Percentiles rank a stretch among this genome's conserved stretches.
Evolutionary conservation across 2,888 invertebrate genomes (phyloP).

Genomic region (Drosophila rubida): DNA sequence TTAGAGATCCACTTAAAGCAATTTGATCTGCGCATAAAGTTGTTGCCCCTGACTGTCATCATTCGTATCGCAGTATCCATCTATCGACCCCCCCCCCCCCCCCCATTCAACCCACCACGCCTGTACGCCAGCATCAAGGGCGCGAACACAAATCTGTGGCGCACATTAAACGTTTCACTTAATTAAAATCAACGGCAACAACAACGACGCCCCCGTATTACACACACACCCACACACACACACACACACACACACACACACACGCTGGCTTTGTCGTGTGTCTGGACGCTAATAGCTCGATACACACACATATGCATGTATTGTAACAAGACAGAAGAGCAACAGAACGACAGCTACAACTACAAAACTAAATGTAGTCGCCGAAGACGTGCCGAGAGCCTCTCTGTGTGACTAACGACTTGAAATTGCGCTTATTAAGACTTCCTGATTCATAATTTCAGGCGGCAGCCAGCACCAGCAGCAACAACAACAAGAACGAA

Average conservation of each 20-base stretch:
- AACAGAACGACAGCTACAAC: background rate
- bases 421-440: slow-evolving; percentile 81
- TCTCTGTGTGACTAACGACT: slow-evolving; percentile 70
- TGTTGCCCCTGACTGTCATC: slow-evolving; percentile 27
- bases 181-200: slow-evolving; percentile 46
- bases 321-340: slow-evolving; percentile 1
- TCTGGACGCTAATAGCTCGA: slow-evolving; percentile 21
- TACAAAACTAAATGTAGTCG: slow-evolving; percentile 8
- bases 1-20: slow-evolving; percentile 37
- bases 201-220: slow-evolving; percentile 60
- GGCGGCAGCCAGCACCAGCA: slow-evolving; percentile 47
- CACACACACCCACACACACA: slow-evolving; percentile 7
- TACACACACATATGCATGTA: background rate
- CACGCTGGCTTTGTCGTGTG: slow-evolving; percentile 9
- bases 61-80: background rate
- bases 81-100: background rate
- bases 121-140: slow-evolving; percentile 59
- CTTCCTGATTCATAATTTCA: slow-evolving; percentile 80
- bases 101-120: too few relatives aligned
- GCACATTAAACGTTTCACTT: slow-evolving; percentile 73
- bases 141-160: slow-evolving; percentile 68
- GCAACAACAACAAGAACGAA: slow-evolving; percentile 12
- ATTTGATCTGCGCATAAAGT: slow-evolving; percentile 49
- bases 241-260: background rate
- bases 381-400: slow-evolving; percentile 42